A percentile compares a stretch with the other conserved stretches of the same genome.
Conservation (phyloP, 1,140 invertebrate genomes). For the Radopholus similis region DNA sequence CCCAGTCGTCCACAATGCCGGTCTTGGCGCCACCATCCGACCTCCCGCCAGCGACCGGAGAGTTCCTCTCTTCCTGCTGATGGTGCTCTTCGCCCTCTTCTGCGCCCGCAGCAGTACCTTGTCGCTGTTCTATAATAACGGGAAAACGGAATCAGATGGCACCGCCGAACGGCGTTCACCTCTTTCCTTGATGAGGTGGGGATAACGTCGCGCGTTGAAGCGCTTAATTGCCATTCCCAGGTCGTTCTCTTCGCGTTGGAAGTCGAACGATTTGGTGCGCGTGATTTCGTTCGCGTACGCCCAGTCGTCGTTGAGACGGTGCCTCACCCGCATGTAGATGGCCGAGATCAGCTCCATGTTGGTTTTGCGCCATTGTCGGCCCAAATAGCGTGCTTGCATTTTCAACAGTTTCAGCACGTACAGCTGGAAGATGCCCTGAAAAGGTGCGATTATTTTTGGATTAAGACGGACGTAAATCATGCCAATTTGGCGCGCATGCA, state of each 20-base stretch:
- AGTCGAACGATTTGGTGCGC: slow-evolving; percentile 88
- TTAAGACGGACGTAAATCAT: slow-evolving; percentile 19
- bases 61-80: background rate
- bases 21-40: background rate
- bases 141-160: background rate
- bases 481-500: slow-evolving; percentile 73
- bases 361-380: slow-evolving; percentile 94
- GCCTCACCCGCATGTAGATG: slow-evolving; percentile 87
- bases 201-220: slow-evolving; percentile 88
- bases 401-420: slow-evolving; percentile 96
- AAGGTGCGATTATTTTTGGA: background rate
- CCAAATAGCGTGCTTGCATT: slow-evolving; percentile 99
- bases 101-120: background rate
- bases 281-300: slow-evolving; percentile 93
- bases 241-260: slow-evolving; percentile 94
- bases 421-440: slow-evolving; percentile 92
- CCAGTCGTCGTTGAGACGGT: slow-evolving; percentile 94
- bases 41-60: background rate
- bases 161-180: background rate
- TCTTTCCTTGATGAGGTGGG: slow-evolving; percentile 48
- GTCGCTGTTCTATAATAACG: background rate
- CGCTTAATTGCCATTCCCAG: slow-evolving; percentile 85
- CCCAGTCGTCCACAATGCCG: slow-evolving; percentile 10
- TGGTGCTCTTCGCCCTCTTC: background rate
- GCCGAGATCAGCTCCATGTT: slow-evolving; percentile 99